These are phyloP conservation scores for Myiozetetes cayanensis DNA, from an alignment of 2,113 vertebrate species.

Conservation along the genomic window DNA sequence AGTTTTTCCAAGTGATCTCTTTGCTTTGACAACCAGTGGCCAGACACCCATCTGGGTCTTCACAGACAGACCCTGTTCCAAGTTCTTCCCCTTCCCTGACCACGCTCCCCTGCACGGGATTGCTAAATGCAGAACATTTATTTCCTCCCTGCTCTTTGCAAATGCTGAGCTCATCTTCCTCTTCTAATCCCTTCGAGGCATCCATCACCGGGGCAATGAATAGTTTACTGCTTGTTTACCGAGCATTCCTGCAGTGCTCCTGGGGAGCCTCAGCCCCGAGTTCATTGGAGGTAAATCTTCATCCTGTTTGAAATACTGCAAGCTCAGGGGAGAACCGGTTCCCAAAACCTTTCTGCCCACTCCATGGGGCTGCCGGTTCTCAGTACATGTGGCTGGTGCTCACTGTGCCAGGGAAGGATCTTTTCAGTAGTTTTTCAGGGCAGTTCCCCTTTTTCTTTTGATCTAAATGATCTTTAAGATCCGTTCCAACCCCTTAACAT, in stretches of 20 bases:
- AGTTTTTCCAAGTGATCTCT: not conserved
- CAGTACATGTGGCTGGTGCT: not conserved
- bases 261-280: not conserved
- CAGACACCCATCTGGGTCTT: not conserved
- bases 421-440: not conserved
- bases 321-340: not conserved
- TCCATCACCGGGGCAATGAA: not conserved
- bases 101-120: not conserved
- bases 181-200: not conserved
- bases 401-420: not conserved
- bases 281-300: not conserved
- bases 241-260: not conserved
- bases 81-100: not conserved
- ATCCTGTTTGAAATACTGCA: not conserved
- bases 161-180: not conserved
- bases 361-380: not conserved
- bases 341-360: not conserved
- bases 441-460: not conserved
- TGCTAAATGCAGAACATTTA: not conserved
- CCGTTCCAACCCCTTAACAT: accelerated
- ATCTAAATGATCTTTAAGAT: not conserved
- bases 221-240: not conserved
- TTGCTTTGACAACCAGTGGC: not conserved
- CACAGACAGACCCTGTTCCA: not conserved
- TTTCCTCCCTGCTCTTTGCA: not conserved